phyloP scores from a whole-genome alignment of 2,888 invertebrate genomes.

The Meloe dianella region DNA sequence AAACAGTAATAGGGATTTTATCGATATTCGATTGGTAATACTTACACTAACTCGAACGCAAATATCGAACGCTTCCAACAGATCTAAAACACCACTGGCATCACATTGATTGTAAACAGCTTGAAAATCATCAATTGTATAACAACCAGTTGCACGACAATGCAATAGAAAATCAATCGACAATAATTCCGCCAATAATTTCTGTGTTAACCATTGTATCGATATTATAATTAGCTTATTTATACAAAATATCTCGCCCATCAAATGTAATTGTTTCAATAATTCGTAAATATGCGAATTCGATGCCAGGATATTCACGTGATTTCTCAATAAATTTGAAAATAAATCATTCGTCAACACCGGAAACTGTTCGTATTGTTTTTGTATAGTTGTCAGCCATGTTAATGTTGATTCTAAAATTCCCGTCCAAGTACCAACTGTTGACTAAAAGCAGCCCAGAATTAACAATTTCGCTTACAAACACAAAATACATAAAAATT shows the following conservation, averaged over 20 bases:
- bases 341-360: slow-evolving; percentile 68
- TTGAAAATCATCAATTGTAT: slow-evolving; percentile 75
- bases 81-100: slow-evolving; percentile 70
- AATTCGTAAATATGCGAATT: slow-evolving; percentile 69
- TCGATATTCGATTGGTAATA: too few relatives aligned
- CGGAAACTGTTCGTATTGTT: slow-evolving; percentile 65
- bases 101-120: slow-evolving; percentile 74
- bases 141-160: slow-evolving; percentile 71
- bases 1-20: slow-evolving; percentile 38
- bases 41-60: slow-evolving; percentile 64
- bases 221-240: slow-evolving; percentile 70
- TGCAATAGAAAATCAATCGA: slow-evolving; percentile 62
- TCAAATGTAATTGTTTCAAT: slow-evolving; percentile 67
- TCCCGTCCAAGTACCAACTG: slow-evolving; percentile 62
- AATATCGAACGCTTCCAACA: slow-evolving; percentile 73
- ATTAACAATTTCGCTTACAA: not conserved
- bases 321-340: slow-evolving; percentile 62
- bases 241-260: slow-evolving; percentile 64
- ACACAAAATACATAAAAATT: not conserved
- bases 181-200: slow-evolving; percentile 71
- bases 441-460: slow-evolving; percentile 48
- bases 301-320: slow-evolving; percentile 70
- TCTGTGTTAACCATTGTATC: slow-evolving; percentile 72
- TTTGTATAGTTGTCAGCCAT: slow-evolving; percentile 62
- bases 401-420: slow-evolving; percentile 65